Percentiles rank a stretch among this genome's conserved stretches.
Evolutionary conservation across 2,113 vertebrate species (phyloP).

Genomic region (Rallus limicola): DNA sequence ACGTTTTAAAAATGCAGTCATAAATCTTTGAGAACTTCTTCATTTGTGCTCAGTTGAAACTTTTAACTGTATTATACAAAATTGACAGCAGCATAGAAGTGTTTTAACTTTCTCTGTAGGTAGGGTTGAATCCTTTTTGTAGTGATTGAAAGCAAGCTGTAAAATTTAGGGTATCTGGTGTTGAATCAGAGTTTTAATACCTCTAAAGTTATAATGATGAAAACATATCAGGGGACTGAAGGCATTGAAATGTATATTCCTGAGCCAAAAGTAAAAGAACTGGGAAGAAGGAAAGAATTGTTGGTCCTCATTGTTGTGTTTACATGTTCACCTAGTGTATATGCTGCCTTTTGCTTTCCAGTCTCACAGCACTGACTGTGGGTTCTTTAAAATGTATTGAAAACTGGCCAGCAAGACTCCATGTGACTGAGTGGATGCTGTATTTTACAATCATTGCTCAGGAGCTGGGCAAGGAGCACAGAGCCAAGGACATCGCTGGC

Average conservation of each 20-base stretch:
- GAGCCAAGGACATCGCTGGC: background rate
- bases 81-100: conserved; percentile 1
- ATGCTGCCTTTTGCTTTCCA: background rate
- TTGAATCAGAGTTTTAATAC: background rate
- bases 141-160: background rate
- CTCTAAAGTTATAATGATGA: background rate
- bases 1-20: conserved; percentile 64
- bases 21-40: conserved; percentile 63
- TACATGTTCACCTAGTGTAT: background rate
- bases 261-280: background rate
- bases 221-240: background rate
- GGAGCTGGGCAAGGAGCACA: background rate
- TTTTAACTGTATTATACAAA: conserved; percentile 29
- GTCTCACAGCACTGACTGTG: background rate
- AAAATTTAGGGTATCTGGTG: background rate
- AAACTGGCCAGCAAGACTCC: background rate
- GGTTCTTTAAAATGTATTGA: background rate
- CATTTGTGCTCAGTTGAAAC: conserved; percentile 52
- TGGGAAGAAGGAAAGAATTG: background rate
- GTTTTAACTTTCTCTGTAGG: conserved; percentile 25
- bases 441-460: background rate
- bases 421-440: background rate
- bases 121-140: background rate
- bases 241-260: background rate
- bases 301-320: background rate